phyloP scores from a whole-genome alignment of 2,797 vertebrate species.

The Aldrovandia affinis region DNA sequence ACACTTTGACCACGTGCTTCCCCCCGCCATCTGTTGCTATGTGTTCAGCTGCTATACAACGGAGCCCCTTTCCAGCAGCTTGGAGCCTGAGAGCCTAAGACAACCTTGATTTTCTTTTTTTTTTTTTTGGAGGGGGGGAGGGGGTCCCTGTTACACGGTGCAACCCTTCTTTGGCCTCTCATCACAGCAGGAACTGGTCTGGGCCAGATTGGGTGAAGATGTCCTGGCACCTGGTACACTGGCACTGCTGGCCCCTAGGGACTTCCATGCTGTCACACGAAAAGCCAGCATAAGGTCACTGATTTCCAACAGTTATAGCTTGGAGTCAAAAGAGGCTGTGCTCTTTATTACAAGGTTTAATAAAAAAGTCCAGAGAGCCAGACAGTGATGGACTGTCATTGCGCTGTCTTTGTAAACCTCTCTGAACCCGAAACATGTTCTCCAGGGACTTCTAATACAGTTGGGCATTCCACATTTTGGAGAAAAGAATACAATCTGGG shows the following conservation, averaged over 20 bases:
- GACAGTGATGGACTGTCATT: background rate
- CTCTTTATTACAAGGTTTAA: background rate
- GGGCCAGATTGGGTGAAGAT: background rate
- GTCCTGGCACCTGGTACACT: background rate
- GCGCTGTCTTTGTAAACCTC: background rate
- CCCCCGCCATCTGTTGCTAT: slow-evolving; percentile 76
- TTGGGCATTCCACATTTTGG: background rate
- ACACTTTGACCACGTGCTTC: slow-evolving; percentile 69
- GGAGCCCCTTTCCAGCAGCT: slow-evolving; percentile 53
- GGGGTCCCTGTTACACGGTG: background rate
- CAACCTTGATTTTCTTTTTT: slow-evolving; percentile 48
- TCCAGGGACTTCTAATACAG: too few relatives aligned
- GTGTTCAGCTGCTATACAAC: slow-evolving; percentile 61
- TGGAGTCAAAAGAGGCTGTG: too few relatives aligned
- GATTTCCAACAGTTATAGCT: too few relatives aligned
- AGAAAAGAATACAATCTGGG: background rate
- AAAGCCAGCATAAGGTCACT: too few relatives aligned
- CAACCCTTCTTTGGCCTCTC: background rate
- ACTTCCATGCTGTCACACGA: too few relatives aligned
- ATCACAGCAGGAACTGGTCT: background rate
- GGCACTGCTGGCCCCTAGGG: too few relatives aligned
- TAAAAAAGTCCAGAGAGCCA: background rate
- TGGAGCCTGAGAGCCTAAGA: background rate
- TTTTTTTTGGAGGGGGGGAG: background rate
- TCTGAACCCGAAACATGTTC: too few relatives aligned